A percentile compares a stretch with the other conserved stretches of the same genome.
These are phyloP conservation scores for Macrotis lagotis DNA, from an alignment of 2,113 vertebrate species.

Conservation along the genomic window DNA sequence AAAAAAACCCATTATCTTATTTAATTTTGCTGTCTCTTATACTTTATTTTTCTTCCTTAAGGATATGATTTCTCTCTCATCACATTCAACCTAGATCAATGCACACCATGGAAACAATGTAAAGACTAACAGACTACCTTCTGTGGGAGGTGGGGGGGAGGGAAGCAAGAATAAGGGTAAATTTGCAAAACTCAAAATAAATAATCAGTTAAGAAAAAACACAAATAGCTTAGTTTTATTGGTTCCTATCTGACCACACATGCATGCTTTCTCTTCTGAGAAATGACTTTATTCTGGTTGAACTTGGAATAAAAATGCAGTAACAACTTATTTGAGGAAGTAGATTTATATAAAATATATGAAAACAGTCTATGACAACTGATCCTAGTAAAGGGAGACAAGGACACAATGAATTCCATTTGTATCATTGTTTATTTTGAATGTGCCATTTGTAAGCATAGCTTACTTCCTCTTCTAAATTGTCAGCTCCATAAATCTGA, in stretches of 20 bases:
- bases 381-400: not conserved
- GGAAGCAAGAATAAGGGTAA: too few relatives aligned
- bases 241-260: not conserved
- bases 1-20: too few relatives aligned
- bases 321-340: conserved; percentile 21
- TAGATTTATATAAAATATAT: conserved; percentile 20
- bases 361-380: not conserved
- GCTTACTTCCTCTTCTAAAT: not conserved
- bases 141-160: too few relatives aligned
- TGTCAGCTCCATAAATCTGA: not conserved
- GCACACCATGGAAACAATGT: too few relatives aligned
- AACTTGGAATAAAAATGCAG: not conserved
- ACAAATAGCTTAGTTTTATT: not conserved
- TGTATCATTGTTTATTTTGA: not conserved
- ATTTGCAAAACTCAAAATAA: too few relatives aligned
- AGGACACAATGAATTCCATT: not conserved
- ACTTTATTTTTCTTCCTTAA: too few relatives aligned
- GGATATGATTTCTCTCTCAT: too few relatives aligned
- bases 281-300: not conserved
- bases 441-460: not conserved
- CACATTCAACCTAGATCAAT: too few relatives aligned
- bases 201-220: too few relatives aligned
- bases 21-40: too few relatives aligned
- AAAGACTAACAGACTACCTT: too few relatives aligned
- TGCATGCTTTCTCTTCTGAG: not conserved